These are phyloP conservation scores for Vollenhovia emeryi DNA, from an alignment of 1,140 invertebrate species.

Conservation along the genomic window DNA sequence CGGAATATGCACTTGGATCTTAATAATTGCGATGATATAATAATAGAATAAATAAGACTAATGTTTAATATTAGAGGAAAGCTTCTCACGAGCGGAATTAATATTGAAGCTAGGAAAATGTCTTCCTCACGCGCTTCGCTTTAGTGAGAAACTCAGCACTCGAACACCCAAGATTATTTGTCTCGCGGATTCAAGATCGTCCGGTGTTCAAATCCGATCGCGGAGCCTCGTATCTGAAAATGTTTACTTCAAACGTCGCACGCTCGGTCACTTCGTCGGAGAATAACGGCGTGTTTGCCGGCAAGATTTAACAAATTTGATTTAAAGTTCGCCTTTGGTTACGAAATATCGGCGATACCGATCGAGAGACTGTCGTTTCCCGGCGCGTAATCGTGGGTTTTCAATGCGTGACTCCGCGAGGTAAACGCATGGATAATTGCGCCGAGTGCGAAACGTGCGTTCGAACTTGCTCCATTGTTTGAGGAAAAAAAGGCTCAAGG, in stretches of 20 bases:
- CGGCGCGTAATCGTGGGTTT: neutral
- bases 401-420: neutral
- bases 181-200: neutral
- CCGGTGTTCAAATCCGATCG: neutral
- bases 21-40: neutral
- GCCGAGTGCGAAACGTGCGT: too few species aligned
- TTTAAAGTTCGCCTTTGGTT: neutral
- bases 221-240: neutral
- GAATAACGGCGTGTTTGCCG: neutral
- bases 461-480: slow-evolving; percentile 1
- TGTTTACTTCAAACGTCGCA: neutral
- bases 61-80: neutral
- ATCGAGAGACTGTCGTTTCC: neutral
- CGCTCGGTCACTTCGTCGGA: neutral
- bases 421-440: neutral
- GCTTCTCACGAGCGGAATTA: neutral
- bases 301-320: neutral
- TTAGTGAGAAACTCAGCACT: neutral
- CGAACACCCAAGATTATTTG: neutral
- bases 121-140: neutral
- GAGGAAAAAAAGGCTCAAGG: neutral
- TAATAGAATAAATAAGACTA: neutral
- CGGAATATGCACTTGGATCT: neutral
- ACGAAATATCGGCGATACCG: neutral
- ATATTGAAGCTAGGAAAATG: neutral